A percentile compares a stretch with the other conserved stretches of the same genome.
phyloP scores from a whole-genome alignment of 1,140 invertebrate species.

The Campoletis sonorensis region DNA sequence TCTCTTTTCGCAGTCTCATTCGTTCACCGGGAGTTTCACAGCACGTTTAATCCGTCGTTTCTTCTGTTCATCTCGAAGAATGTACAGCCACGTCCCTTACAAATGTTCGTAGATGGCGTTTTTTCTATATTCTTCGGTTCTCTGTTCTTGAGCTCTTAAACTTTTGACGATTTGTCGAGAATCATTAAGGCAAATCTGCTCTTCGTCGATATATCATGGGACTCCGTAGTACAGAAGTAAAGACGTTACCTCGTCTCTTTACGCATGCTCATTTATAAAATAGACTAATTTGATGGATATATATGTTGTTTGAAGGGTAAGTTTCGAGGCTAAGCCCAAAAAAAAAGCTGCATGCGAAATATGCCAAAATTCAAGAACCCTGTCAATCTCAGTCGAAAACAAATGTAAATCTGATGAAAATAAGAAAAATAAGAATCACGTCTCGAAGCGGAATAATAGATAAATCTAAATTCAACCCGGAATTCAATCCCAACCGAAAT shows the following conservation, averaged over 20 bases:
- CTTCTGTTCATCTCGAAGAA: slow-evolving; percentile 15
- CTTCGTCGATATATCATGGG: neutral
- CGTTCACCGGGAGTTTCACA: slow-evolving; percentile 24
- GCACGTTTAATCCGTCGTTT: slow-evolving; percentile 34
- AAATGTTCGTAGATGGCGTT: neutral
- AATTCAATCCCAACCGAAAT: neutral
- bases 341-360: too few species aligned
- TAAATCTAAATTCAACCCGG: neutral
- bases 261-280: neutral
- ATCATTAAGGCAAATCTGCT: slow-evolving; percentile 13
- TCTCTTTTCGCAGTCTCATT: slow-evolving; percentile 24
- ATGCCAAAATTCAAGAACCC: neutral
- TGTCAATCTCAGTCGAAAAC: neutral
- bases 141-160: neutral
- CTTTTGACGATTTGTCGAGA: slow-evolving; percentile 22
- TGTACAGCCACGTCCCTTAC: slow-evolving; percentile 13
- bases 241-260: too few species aligned
- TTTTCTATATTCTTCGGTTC: neutral
- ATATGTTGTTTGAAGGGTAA: neutral
- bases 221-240: too few species aligned
- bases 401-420: neutral
- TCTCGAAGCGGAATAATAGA: neutral
- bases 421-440: neutral
- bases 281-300: neutral
- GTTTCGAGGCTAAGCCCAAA: too few species aligned